Evolutionary conservation across 2,888 invertebrate species (phyloP).

Genomic region (Nemotelus pantherinus): DNA sequence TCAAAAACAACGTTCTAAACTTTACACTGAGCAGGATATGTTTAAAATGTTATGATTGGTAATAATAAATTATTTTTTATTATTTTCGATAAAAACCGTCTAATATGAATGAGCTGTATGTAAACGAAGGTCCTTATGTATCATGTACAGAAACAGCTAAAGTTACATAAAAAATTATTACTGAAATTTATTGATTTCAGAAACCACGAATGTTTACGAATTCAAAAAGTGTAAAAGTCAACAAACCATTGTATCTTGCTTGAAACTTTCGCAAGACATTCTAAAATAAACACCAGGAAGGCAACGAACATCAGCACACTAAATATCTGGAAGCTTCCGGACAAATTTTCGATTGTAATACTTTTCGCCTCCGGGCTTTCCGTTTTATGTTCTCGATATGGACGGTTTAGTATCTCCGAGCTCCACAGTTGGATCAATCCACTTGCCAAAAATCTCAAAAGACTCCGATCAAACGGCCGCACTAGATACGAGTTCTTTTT

Average conservation of each 20-base stretch:
- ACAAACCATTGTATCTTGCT: constrained; percentile 1
- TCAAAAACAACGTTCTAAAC: too few species aligned
- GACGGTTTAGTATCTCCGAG: constrained; percentile 1
- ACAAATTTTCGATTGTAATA: not conserved
- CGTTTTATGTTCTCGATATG: not conserved
- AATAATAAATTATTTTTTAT: too few species aligned
- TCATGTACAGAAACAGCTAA: too few species aligned
- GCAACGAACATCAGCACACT: not conserved
- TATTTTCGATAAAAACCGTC: too few species aligned
- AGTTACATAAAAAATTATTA: too few species aligned
- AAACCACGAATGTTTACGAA: too few species aligned
- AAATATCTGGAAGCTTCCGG: constrained; percentile 14
- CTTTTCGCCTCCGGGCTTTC: not conserved
- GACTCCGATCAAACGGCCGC: constrained; percentile 30
- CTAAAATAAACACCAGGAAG: not conserved
- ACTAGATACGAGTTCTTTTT: constrained; percentile 45
- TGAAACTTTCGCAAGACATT: not conserved
- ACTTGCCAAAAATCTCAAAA: constrained; percentile 29
- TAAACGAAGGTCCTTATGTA: too few species aligned
- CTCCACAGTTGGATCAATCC: constrained; percentile 26
- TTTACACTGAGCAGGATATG: too few species aligned
- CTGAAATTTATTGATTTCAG: too few species aligned
- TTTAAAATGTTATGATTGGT: too few species aligned
- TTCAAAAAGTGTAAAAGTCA: constrained; percentile 26
- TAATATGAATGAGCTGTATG: too few species aligned